Percentiles rank a stretch among this genome's conserved stretches.
Evolutionary conservation across 2,888 invertebrate species (phyloP).

Genomic region (Neoitamus cyanurus): DNA sequence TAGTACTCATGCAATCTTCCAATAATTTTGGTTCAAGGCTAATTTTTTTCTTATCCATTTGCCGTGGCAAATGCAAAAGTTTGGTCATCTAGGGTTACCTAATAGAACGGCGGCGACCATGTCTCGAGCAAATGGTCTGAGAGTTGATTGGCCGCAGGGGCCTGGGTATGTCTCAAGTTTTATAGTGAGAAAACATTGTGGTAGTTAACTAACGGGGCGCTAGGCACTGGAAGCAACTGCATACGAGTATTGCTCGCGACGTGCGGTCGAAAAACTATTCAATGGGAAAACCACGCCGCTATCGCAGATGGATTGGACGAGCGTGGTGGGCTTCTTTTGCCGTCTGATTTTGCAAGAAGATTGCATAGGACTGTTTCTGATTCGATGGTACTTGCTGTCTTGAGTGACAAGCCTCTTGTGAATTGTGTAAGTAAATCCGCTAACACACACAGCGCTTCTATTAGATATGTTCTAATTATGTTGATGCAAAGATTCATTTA

Average conservation of each 20-base stretch:
- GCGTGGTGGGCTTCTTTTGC: neutral
- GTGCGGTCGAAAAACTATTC: neutral
- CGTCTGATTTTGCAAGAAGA: neutral
- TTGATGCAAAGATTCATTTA: neutral
- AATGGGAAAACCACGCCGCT: neutral
- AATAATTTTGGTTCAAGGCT: slow-evolving; percentile 28
- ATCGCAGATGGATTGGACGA: neutral
- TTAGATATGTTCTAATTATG: neutral
- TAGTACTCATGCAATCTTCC: slow-evolving; percentile 13
- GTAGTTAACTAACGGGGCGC: neutral
- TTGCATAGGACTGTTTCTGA: neutral
- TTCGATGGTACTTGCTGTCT: neutral
- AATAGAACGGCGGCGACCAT: neutral
- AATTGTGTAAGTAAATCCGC: neutral
- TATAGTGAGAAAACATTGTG: neutral
- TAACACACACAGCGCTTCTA: neutral
- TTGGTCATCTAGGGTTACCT: slow-evolving; percentile 8
- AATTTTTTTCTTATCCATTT: neutral
- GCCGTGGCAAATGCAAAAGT: neutral
- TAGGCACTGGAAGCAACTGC: neutral
- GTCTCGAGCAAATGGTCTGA: neutral
- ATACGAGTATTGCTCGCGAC: neutral
- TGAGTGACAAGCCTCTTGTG: neutral
- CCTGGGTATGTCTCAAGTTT: neutral
- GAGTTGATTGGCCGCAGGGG: neutral